phyloP scores from a whole-genome alignment of 2,888 invertebrate species.

The Chrysomela aeneicollis region DNA sequence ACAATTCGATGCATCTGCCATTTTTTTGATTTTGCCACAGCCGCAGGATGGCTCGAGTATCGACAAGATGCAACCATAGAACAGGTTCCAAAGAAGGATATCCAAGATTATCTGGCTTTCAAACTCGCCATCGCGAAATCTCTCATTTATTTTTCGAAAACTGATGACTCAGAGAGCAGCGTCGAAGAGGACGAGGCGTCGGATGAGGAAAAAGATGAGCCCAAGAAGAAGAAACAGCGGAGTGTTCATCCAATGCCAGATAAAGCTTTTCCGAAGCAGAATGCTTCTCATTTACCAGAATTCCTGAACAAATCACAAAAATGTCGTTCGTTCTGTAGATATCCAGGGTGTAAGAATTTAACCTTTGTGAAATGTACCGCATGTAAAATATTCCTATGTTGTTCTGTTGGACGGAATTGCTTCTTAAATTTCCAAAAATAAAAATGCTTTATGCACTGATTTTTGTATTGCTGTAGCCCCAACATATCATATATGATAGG shows the following conservation, averaged over 20 bases:
- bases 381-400: constrained; percentile 17
- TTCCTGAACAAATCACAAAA: constrained; percentile 9
- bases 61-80: constrained; percentile 2
- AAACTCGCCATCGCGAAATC: constrained; percentile 12
- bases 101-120: constrained; percentile 11
- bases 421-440: constrained; percentile 6
- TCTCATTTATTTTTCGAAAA: not conserved
- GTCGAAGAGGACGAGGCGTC: constrained; percentile 2
- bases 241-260: not conserved
- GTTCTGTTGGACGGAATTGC: constrained; percentile 12
- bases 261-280: not conserved
- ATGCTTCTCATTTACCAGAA: not conserved
- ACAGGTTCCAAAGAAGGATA: constrained; percentile 1
- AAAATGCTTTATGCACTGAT: constrained; percentile 2
- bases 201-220: constrained; percentile 4
- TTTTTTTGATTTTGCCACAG: constrained; percentile 10
- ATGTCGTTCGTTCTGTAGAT: constrained; percentile 13
- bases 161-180: too few relatives aligned
- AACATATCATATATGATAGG: not conserved
- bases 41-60: constrained; percentile 15
- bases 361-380: constrained; percentile 17
- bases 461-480: not conserved
- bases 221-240: constrained; percentile 8
- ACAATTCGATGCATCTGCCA: too few relatives aligned
- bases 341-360: constrained; percentile 9